Evolutionary conservation across 1,140 invertebrate genomes (phyloP).

Genomic region (Nilaparvata lugens): DNA sequence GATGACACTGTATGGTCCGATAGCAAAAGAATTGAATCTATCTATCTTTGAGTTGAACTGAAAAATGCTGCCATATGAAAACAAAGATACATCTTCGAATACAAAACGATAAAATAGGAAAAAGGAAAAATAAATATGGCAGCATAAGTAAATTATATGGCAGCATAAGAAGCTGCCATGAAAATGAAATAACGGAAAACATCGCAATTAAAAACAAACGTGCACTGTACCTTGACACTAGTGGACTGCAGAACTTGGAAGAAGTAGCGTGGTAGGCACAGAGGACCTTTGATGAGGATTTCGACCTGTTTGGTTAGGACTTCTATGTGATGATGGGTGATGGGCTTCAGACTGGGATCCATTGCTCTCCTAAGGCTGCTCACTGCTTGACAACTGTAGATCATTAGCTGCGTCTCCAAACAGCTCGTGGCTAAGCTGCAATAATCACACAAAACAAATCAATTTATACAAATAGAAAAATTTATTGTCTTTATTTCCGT

Average conservation of each 20-base stretch:
- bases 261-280: constrained; percentile 74
- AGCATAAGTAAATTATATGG: too few species aligned
- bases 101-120: too few species aligned
- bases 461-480: too few species aligned
- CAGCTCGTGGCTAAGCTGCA: constrained; percentile 32
- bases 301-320: constrained; percentile 55
- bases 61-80: too few species aligned
- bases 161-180: too few species aligned
- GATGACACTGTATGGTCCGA: too few species aligned
- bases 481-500: too few species aligned
- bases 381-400: constrained; percentile 41
- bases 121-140: too few species aligned
- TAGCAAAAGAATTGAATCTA: too few species aligned
- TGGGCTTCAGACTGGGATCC: constrained; percentile 20
- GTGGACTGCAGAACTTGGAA: constrained; percentile 83
- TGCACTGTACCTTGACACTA: constrained; percentile 38
- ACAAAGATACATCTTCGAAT: too few species aligned
- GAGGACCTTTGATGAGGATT: constrained; percentile 51
- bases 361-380: constrained; percentile 37
- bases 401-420: constrained; percentile 43
- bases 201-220: neutral
- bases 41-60: too few species aligned
- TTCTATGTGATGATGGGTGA: constrained; percentile 52
- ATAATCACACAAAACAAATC: neutral
- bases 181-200: neutral